Evolutionary conservation across 2,888 invertebrate genomes (phyloP), one percentile per base, ranked within the genome.

Genomic region (Lasioglossum marginatum): DNA sequence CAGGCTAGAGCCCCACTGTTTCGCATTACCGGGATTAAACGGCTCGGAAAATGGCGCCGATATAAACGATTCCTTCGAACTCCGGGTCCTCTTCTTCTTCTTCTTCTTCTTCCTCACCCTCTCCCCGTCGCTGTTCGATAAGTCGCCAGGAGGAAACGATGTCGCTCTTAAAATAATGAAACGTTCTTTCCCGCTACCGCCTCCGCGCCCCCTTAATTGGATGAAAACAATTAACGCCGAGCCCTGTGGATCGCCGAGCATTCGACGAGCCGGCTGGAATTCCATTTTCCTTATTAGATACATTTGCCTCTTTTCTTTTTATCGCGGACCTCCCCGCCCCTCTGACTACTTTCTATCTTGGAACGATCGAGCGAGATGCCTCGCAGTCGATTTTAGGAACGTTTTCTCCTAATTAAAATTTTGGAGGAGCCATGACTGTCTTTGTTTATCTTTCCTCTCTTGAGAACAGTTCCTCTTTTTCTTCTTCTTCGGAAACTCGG

Each of bases 11-110:
- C 37, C 71, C 79, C 48, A 63, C 83, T 84, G 86, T 82, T 86
- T 91, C 88, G 83, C 91, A 90, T 94, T 93, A 92, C 91, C 84
- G 74, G 91, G 91, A 94, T 94, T 94, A 93, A 93, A 94, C 91
- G 92, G 87, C 85, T 87, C 82, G 92, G 92, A 91, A 93, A 92
- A 91, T 81, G 79, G 82, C 81, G 80, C 66, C 87, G 82, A 89
- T 91, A 87, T 78, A 91, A 90, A 90, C 83, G 88, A 81, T 85
- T 78, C 82, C 82, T 75, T 68, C 52, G 84, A 81, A 72, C 63
- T 40, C 80, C 8, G 52, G 77, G 79, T 23, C 37, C 34, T 31
- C 10, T 66, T 14, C 27, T 60, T 27, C 57, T n/a, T 57, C n/a
- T n/a, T n/a, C n/a, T n/a, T n/a, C 27, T 27, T 27, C 27, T 1